Conservation (phyloP, 2,113 vertebrate species). For the Grammomys dolichurus region DNA sequence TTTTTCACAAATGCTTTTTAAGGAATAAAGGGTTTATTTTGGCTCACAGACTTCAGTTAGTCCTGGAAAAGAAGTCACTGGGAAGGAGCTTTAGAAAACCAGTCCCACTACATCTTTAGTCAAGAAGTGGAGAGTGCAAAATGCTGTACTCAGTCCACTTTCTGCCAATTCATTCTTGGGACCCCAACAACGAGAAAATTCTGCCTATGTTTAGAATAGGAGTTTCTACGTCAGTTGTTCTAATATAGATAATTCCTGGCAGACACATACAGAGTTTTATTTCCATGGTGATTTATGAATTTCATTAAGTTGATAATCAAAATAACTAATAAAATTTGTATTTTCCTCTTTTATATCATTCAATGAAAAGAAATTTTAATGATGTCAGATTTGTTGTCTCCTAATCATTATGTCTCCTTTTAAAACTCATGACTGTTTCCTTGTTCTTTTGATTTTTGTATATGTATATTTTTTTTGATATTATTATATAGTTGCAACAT, state of each 20-base stretch:
- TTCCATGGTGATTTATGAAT: not conserved
- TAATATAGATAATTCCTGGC: not conserved
- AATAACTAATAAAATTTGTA: not conserved
- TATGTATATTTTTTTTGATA: not conserved
- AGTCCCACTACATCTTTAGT: too few species aligned
- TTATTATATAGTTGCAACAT: not conserved
- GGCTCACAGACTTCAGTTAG: not conserved
- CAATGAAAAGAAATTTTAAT: conserved; percentile 8
- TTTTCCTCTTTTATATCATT: not conserved
- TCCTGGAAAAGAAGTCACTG: not conserved
- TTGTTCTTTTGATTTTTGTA: not conserved
- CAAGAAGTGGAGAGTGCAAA: conserved; percentile 60
- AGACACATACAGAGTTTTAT: not conserved
- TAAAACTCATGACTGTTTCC: not conserved
- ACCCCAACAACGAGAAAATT: too few species aligned
- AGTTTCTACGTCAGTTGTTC: not conserved
- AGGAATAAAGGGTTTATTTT: not conserved
- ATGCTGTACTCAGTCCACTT: not conserved
- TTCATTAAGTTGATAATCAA: not conserved
- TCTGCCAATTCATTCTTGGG: not conserved
- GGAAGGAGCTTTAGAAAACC: too few species aligned
- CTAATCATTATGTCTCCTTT: not conserved
- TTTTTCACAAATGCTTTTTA: not conserved
- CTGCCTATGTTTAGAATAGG: too few species aligned
- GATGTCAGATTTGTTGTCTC: not conserved